Evolutionary conservation across 2,113 vertebrate species (phyloP).

Genomic region (Strigops habroptila): DNA sequence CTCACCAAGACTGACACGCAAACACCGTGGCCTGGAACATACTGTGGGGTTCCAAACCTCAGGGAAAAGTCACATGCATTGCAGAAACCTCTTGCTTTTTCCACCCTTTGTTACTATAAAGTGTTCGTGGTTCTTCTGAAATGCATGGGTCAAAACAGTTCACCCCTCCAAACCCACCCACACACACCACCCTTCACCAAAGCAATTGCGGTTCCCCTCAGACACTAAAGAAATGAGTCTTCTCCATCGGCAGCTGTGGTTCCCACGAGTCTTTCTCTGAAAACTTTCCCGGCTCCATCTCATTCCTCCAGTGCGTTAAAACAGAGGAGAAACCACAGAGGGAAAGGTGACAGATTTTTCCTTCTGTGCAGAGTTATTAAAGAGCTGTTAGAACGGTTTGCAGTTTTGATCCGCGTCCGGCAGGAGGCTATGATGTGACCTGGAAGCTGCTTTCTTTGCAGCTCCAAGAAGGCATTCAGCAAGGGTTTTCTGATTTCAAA

Average conservation of each 20-base stretch:
- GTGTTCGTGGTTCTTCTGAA: conserved; percentile 71
- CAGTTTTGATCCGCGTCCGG: conserved; percentile 44
- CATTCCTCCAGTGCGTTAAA: conserved; percentile 31
- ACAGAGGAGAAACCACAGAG: conserved; percentile 60
- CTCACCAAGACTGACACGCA: conserved; percentile 11
- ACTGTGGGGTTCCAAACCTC: conserved; percentile 60
- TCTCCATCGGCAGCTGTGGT: conserved; percentile 53
- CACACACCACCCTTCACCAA: conserved; percentile 47
- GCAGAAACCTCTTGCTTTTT: conserved; percentile 65
- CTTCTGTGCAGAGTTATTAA: conserved; percentile 47
- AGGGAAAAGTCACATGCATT: conserved; percentile 52
- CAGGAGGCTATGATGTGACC: conserved; percentile 54
- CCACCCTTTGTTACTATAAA: conserved; percentile 72
- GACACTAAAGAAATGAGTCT: conserved; percentile 28
- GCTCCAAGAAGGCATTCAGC: conserved; percentile 47
- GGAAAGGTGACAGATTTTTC: conserved; percentile 69
- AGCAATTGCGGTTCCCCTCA: conserved; percentile 56
- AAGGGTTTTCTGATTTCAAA: conserved; percentile 39
- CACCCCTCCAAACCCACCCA: conserved; percentile 59
- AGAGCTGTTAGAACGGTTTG: conserved; percentile 63
- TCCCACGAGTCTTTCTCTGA: conserved; percentile 67
- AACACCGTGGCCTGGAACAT: conserved; percentile 57
- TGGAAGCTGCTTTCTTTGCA: conserved; percentile 40
- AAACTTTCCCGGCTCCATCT: conserved; percentile 52
- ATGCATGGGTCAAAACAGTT: conserved; percentile 46